A percentile compares a stretch with the other conserved stretches of the same genome.
These are phyloP conservation scores for Caenorhabditis japonica DNA, from an alignment of 2,888 invertebrate species.

Conservation along the genomic window DNA sequence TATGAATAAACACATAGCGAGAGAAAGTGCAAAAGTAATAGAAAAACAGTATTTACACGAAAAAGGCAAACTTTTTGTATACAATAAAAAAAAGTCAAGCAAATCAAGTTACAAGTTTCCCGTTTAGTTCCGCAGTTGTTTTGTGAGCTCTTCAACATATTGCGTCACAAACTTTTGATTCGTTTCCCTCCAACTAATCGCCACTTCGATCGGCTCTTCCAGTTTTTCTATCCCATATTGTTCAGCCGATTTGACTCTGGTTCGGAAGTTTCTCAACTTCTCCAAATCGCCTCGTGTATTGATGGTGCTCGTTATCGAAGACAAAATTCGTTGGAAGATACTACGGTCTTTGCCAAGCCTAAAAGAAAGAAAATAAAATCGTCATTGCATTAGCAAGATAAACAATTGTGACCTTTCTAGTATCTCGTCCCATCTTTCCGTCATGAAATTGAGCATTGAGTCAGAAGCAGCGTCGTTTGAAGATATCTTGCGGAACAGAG, in stretches of 20 bases:
- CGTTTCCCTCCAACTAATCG: slow-evolving; percentile 65
- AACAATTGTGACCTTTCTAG: slow-evolving; percentile 58
- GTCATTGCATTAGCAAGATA: not conserved
- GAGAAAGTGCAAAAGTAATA: too few species aligned
- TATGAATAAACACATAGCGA: too few species aligned
- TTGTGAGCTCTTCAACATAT: slow-evolving; percentile 55
- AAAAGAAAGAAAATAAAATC: too few species aligned
- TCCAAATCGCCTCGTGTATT: slow-evolving; percentile 41
- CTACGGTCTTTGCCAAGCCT: slow-evolving; percentile 40
- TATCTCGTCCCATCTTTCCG: slow-evolving; percentile 71
- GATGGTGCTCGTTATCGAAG: slow-evolving; percentile 19
- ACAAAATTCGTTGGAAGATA: slow-evolving; percentile 35
- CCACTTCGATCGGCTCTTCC: slow-evolving; percentile 62
- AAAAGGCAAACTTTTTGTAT: not conserved
- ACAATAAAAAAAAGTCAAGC: slow-evolving; percentile 17
- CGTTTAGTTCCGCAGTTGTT: slow-evolving; percentile 1
- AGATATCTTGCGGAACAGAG: slow-evolving; percentile 62
- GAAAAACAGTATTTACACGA: slow-evolving; percentile 20
- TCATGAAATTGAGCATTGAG: slow-evolving; percentile 69
- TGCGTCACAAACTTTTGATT: slow-evolving; percentile 62
- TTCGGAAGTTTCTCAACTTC: slow-evolving; percentile 59
- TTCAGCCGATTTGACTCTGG: slow-evolving; percentile 58
- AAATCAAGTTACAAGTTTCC: slow-evolving; percentile 5
- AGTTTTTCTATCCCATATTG: slow-evolving; percentile 62
- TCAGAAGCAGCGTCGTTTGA: slow-evolving; percentile 65